These are phyloP conservation scores for Ploceus nigricollis DNA, from an alignment of 2,113 vertebrate genomes.

Conservation along the genomic window DNA sequence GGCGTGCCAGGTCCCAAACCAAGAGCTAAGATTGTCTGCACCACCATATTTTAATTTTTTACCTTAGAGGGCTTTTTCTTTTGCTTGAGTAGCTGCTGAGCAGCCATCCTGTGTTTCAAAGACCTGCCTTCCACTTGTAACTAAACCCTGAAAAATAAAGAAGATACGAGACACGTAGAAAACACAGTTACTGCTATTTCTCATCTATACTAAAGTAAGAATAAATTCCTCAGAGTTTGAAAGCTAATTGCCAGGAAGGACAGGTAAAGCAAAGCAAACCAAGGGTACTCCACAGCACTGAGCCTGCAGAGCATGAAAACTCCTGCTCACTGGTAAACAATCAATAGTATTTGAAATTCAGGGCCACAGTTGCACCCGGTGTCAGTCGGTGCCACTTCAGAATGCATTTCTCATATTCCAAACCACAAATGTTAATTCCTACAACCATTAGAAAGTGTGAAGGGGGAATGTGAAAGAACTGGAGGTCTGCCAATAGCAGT, in stretches of 20 bases:
- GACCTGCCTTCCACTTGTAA: neutral
- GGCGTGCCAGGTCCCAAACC: rapidly evolving
- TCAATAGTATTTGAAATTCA: slow-evolving; percentile 29
- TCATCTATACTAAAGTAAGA: neutral
- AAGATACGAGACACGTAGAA: neutral
- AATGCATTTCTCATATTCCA: slow-evolving; percentile 8
- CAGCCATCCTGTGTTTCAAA: slow-evolving; percentile 48
- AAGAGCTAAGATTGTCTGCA: neutral
- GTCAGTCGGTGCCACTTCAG: neutral
- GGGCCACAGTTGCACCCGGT: neutral
- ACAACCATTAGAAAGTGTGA: neutral
- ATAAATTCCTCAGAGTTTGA: neutral
- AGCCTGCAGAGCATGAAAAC: neutral
- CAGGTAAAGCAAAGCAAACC: neutral
- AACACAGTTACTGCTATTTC: neutral
- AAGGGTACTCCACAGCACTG: neutral
- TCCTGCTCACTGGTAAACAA: neutral
- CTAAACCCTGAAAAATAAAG: neutral
- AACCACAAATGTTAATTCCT: slow-evolving; percentile 19
- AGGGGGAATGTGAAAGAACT: slow-evolving; percentile 2
- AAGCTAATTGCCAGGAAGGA: neutral
- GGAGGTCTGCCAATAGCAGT: slow-evolving; percentile 22
- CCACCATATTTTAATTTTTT: neutral
- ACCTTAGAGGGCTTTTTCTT: slow-evolving; percentile 62
- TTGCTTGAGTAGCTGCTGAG: slow-evolving; percentile 40